phyloP scores from a whole-genome alignment of 2,888 invertebrate species.

The Pasiphila rectangulata region DNA sequence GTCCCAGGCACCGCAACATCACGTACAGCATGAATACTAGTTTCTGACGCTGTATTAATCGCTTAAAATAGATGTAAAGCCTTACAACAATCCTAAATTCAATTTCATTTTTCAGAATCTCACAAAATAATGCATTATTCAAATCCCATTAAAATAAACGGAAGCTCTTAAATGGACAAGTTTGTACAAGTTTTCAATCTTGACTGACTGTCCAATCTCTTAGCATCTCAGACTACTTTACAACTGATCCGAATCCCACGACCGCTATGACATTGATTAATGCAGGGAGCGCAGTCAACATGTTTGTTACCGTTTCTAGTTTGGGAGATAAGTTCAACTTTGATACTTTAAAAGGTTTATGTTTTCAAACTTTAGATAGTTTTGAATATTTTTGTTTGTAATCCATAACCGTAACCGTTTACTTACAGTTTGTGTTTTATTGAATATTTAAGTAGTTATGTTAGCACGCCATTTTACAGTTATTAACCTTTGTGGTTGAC shows the following conservation, averaged over 20 bases:
- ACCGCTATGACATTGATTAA: slow-evolving; percentile 24
- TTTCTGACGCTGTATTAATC: too few species aligned
- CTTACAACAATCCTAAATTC: neutral
- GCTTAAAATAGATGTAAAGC: too few species aligned
- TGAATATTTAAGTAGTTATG: too few species aligned
- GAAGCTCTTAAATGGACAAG: slow-evolving; percentile 4
- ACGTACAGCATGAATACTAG: too few species aligned
- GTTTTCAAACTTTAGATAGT: too few species aligned
- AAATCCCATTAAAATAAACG: slow-evolving; percentile 2
- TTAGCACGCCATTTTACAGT: too few species aligned
- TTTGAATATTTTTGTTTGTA: too few species aligned
- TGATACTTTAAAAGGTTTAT: neutral
- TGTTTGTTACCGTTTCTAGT: slow-evolving; percentile 25
- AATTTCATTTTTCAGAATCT: neutral
- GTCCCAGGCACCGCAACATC: too few species aligned
- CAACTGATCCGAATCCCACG: slow-evolving; percentile 15
- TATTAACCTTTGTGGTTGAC: too few species aligned
- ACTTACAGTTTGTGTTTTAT: too few species aligned
- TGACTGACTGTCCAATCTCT: slow-evolving; percentile 22
- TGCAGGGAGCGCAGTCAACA: slow-evolving; percentile 25
- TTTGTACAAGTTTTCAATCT: slow-evolving; percentile 16
- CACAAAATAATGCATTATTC: neutral
- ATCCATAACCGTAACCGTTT: too few species aligned
- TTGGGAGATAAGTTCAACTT: slow-evolving; percentile 7
- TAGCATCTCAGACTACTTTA: slow-evolving; percentile 18